Percentiles rank a stretch among this genome's conserved stretches.
Evolutionary conservation across 2,797 vertebrate species (phyloP).

Genomic region (Morus bassanus): DNA sequence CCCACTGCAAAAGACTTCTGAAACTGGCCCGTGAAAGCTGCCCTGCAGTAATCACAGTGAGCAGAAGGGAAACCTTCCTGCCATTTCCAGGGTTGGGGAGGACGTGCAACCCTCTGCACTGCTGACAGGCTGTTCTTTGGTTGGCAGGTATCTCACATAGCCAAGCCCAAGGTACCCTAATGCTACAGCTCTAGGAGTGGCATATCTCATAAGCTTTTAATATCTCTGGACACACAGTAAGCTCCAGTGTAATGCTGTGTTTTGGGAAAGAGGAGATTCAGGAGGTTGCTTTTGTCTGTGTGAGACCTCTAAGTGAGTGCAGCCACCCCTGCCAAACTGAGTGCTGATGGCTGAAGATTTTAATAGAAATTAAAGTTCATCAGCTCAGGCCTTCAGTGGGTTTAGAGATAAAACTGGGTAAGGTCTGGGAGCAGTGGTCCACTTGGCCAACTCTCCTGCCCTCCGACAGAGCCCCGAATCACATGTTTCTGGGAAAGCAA

Average conservation of each 20-base stretch:
- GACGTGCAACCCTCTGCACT: background rate
- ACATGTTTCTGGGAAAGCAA: background rate
- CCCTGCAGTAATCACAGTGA: background rate
- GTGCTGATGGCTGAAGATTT: background rate
- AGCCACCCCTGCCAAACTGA: background rate
- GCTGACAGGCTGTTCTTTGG: background rate
- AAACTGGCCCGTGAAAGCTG: background rate
- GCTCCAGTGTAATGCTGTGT: background rate
- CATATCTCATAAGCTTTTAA: background rate
- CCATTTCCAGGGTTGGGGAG: background rate
- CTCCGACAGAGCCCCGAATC: background rate
- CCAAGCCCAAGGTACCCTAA: background rate
- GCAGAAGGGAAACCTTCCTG: background rate
- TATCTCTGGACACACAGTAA: background rate
- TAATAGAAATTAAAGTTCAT: background rate
- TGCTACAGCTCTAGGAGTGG: accelerated
- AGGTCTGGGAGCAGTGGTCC: background rate
- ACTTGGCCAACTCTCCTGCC: background rate
- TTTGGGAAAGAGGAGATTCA: background rate
- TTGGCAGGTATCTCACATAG: background rate
- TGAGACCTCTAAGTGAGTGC: background rate
- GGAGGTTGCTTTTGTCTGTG: background rate
- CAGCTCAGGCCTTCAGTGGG: background rate
- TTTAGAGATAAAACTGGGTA: background rate
- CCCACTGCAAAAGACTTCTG: background rate